Evolutionary conservation across 2,888 invertebrate genomes (phyloP).

Genomic region (Spicauda simplicius): DNA sequence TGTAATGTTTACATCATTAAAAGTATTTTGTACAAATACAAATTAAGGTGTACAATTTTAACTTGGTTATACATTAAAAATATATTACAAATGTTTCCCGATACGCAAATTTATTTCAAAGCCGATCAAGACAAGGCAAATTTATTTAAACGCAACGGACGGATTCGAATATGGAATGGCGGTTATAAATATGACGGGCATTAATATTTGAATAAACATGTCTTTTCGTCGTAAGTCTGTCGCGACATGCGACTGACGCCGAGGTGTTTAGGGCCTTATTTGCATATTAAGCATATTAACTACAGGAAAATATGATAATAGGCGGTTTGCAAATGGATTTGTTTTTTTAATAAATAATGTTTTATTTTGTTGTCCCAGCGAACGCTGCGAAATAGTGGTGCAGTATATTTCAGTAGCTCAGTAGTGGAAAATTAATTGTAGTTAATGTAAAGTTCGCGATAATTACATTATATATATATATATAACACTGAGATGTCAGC

Average conservation of each 20-base stretch:
- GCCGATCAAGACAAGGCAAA: constrained; percentile 50
- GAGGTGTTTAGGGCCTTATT: constrained; percentile 58
- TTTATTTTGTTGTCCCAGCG: neutral
- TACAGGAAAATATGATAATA: constrained; percentile 33
- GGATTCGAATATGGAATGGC: constrained; percentile 44
- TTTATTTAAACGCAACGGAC: constrained; percentile 46
- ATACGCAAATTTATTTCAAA: constrained; percentile 39
- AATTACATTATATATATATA: no score
- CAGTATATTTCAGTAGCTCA: no score
- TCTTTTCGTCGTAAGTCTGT: constrained; percentile 56
- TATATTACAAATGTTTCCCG: constrained; percentile 17
- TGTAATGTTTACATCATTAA: no score
- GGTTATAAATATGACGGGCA: constrained; percentile 72
- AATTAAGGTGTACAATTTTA: no score
- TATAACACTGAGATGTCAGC: no score
- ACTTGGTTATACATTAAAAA: neutral
- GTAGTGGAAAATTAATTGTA: no score
- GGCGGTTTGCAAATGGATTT: constrained; percentile 14
- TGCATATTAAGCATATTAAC: constrained; percentile 46
- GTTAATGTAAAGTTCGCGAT: no score
- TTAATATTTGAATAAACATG: constrained; percentile 80
- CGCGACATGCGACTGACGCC: constrained; percentile 53
- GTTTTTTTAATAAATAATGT: constrained; percentile 16
- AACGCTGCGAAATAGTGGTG: neutral
- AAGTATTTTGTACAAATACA: no score